Evolutionary conservation across 2,113 vertebrate species (phyloP).

Genomic region (Macrotus californicus): DNA sequence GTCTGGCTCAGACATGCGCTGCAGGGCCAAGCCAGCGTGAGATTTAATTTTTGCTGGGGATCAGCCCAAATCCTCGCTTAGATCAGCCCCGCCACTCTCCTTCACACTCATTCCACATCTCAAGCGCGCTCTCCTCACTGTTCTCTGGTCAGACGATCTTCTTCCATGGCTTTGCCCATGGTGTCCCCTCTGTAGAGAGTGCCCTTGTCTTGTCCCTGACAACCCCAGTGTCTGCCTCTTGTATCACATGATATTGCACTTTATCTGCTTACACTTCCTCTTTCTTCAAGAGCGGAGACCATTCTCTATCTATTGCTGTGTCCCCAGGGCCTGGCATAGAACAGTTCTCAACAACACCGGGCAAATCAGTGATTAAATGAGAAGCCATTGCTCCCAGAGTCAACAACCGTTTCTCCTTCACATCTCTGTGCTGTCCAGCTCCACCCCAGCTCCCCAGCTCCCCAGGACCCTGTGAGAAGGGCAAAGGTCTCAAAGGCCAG

Average conservation of each 20-base stretch:
- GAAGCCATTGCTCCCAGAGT: neutral
- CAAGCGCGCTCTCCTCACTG: neutral
- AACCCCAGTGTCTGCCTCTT: neutral
- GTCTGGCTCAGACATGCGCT: neutral
- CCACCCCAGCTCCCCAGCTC: neutral
- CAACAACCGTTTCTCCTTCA: neutral
- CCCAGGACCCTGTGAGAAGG: neutral
- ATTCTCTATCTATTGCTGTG: neutral
- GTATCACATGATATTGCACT: neutral
- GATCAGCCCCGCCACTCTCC: neutral
- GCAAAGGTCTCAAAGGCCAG: neutral
- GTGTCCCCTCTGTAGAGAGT: neutral
- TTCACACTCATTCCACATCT: neutral
- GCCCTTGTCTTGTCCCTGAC: neutral
- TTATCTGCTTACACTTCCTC: neutral
- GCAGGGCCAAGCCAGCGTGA: neutral
- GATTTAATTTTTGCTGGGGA: conserved; percentile 47
- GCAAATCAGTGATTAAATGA: neutral
- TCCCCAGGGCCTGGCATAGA: neutral
- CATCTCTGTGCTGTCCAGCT: neutral
- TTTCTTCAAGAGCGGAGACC: neutral
- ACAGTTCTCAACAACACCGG: neutral
- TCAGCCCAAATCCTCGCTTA: conserved; percentile 44
- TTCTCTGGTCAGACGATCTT: neutral
- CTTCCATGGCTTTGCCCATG: neutral